Conservation (phyloP, 2,797 vertebrate genomes). For the Sebastes trivittatus region DNA sequence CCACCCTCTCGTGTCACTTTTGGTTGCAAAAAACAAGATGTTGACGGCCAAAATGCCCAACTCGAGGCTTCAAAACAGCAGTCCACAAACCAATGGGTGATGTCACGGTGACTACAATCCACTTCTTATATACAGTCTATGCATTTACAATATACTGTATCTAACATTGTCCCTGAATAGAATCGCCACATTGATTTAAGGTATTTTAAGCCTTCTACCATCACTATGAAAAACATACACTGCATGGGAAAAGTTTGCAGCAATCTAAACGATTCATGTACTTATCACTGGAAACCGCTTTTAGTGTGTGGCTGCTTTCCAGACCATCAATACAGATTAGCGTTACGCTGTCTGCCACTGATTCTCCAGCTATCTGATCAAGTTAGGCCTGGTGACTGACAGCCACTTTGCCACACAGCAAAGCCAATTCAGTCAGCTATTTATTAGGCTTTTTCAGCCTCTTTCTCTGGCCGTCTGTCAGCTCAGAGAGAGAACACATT, state of each 20-base stretch:
- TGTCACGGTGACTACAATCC: too few relatives aligned
- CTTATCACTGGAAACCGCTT: conserved; percentile 35
- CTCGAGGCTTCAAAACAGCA: too few relatives aligned
- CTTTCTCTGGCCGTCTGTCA: conserved; percentile 53
- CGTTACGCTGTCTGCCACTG: conserved; percentile 53
- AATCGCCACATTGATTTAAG: neutral
- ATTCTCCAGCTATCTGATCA: conserved; percentile 74
- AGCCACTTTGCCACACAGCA: conserved; percentile 67
- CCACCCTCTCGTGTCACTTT: too few relatives aligned
- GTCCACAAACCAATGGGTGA: too few relatives aligned
- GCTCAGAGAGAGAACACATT: conserved; percentile 45
- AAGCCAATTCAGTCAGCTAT: conserved; percentile 71
- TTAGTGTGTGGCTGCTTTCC: conserved; percentile 60
- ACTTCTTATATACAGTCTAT: too few relatives aligned
- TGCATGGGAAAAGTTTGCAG: conserved; percentile 13
- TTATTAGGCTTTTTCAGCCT: conserved; percentile 60
- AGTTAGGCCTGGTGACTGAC: conserved; percentile 73
- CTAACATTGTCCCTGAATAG: neutral
- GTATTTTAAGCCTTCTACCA: neutral
- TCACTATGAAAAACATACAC: conserved; percentile 1
- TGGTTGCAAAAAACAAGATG: too few relatives aligned
- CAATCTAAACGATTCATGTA: conserved; percentile 28
- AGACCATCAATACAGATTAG: conserved; percentile 78
- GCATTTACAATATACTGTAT: neutral
- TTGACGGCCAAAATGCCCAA: rapidly evolving